Conservation (phyloP, 2,797 vertebrate species). For the Emydoidea blandingii region DNA sequence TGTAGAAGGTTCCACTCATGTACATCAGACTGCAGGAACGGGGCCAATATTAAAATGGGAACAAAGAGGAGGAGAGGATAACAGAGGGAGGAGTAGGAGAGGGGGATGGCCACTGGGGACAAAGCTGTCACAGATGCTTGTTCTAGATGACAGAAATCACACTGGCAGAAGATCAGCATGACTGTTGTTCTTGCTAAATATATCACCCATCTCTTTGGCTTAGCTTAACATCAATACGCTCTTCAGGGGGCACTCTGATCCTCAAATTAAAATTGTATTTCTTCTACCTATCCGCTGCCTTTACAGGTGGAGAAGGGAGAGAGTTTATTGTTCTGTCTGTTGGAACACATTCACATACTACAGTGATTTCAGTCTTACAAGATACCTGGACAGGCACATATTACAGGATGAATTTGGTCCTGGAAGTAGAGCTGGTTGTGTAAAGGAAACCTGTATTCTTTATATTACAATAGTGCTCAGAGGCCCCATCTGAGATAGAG, state of each 20-base stretch:
- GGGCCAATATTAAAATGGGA: neutral
- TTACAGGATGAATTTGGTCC: neutral
- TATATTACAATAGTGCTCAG: neutral
- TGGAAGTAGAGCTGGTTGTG: neutral
- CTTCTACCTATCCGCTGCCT: neutral
- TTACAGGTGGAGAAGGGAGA: neutral
- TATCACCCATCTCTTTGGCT: neutral
- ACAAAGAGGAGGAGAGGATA: neutral
- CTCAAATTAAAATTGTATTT: fast-evolving
- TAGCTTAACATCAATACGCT: neutral
- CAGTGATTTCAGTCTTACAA: neutral
- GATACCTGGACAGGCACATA: neutral
- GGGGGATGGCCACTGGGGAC: neutral
- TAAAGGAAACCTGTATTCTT: neutral
- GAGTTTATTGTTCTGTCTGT: neutral
- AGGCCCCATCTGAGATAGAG: constrained; percentile 11
- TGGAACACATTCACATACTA: neutral
- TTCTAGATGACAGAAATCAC: neutral
- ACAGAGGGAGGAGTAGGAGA: neutral
- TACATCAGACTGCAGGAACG: neutral
- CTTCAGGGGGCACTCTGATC: neutral
- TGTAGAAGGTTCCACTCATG: neutral
- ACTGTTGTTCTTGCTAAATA: neutral
- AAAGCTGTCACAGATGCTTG: neutral
- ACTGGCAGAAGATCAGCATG: neutral